Conservation (phyloP, 2,797 vertebrate genomes). For the Phataginus tetradactyla region DNA sequence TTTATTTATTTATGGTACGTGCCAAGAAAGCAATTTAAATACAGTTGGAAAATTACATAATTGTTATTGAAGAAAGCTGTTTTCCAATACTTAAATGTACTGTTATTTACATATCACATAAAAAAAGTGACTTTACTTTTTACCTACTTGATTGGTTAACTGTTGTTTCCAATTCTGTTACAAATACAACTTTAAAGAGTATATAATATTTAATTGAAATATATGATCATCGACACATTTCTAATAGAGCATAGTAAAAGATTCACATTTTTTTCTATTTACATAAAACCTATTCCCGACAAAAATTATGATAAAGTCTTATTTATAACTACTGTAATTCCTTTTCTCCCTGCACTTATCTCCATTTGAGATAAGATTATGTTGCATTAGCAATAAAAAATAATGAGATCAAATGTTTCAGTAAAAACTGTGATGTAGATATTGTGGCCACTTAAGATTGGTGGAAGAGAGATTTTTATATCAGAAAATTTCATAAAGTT, state of each 20-base stretch:
- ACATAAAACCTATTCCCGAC: neutral
- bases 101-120: neutral
- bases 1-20: neutral
- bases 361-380: neutral
- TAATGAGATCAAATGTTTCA: neutral
- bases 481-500: neutral
- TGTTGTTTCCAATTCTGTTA: neutral
- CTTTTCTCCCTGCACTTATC: neutral
- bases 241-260: neutral
- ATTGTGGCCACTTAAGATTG: neutral
- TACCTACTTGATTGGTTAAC: neutral
- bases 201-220: neutral
- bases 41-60: neutral
- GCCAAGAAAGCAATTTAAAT: slow-evolving; percentile 8
- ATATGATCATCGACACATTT: neutral
- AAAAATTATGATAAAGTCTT: neutral
- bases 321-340: neutral
- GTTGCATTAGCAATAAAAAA: neutral
- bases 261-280: neutral
- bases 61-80: neutral
- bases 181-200: neutral
- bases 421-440: neutral
- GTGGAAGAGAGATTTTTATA: slow-evolving; percentile 36
- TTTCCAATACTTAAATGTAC: neutral
- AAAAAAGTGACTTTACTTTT: neutral